phyloP scores from a whole-genome alignment of 2,888 invertebrate genomes.

The Tromatobia lineatoria region DNA sequence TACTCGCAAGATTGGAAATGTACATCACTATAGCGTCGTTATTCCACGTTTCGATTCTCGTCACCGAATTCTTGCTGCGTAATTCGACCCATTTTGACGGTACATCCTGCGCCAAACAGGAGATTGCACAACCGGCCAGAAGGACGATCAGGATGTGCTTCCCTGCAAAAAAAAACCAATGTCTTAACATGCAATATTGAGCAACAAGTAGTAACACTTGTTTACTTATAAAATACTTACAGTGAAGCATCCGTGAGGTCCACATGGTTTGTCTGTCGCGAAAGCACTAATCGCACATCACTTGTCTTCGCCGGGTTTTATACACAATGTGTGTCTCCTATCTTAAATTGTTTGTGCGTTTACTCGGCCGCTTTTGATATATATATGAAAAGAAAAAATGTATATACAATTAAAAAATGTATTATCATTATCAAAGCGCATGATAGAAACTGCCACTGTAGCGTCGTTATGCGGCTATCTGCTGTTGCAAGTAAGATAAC shows the following conservation, averaged over 20 bases:
- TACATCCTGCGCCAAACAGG: slow-evolving; percentile 19
- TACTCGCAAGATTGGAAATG: not conserved
- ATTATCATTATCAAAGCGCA: slow-evolving; percentile 12
- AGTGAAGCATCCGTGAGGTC: slow-evolving; percentile 20
- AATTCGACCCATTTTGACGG: slow-evolving; percentile 3
- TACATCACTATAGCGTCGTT: not conserved
- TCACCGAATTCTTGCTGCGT: not conserved
- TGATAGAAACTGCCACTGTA: slow-evolving; percentile 17
- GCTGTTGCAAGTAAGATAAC: slow-evolving; percentile 6
- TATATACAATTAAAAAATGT: not conserved
- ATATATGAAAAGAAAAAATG: not conserved
- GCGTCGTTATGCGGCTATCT: slow-evolving; percentile 2
- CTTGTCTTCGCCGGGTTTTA: slow-evolving; percentile 33
- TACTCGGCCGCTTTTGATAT: slow-evolving; percentile 6
- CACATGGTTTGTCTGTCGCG: slow-evolving; percentile 14
- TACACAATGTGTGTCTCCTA: slow-evolving; percentile 32
- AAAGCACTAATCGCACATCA: slow-evolving; percentile 32
- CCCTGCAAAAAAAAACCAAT: slow-evolving; percentile 25
- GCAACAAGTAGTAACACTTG: not conserved
- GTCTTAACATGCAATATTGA: not conserved
- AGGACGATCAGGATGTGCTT: slow-evolving; percentile 39
- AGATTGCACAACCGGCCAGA: slow-evolving; percentile 13
- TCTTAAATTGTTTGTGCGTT: not conserved
- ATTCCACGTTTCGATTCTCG: not conserved
- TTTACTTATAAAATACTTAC: not conserved